Conservation (phyloP, 2,888 invertebrate genomes). For the Diadegma fenestrale region DNA sequence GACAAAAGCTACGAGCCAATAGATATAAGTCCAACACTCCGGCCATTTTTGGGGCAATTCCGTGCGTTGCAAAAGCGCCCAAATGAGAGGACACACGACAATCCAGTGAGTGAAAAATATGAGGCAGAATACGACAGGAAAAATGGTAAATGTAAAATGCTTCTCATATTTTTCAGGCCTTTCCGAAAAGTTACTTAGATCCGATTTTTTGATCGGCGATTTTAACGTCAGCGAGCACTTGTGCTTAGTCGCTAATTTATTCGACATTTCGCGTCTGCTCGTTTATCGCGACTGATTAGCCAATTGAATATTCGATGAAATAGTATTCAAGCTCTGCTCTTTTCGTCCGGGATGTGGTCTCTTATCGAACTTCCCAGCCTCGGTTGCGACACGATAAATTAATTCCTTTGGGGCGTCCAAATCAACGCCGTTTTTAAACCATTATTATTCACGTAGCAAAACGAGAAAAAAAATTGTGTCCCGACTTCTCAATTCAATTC, state of each 20-base stretch:
- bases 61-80: conserved; percentile 68
- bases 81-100: conserved; percentile 80
- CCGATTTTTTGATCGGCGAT: conserved; percentile 56
- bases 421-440: conserved; percentile 58
- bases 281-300: conserved; percentile 49
- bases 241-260: conserved; percentile 58
- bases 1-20: conserved; percentile 76
- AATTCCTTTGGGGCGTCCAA: conserved; percentile 41
- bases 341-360: conserved; percentile 63
- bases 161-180: neutral
- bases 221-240: conserved; percentile 65
- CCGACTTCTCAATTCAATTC: neutral
- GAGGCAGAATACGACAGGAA: conserved; percentile 61
- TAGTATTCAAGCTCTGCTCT: conserved; percentile 8
- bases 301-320: conserved; percentile 26
- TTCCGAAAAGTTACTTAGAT: conserved; percentile 23
- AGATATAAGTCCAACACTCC: conserved; percentile 65
- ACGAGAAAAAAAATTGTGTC: neutral
- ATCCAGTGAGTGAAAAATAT: conserved; percentile 83
- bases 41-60: conserved; percentile 61
- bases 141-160: conserved; percentile 22
- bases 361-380: conserved; percentile 63
- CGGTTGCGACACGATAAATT: conserved; percentile 49
- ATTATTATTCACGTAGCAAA: conserved; percentile 34
- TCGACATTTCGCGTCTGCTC: conserved; percentile 57